Conservation (phyloP, 2,797 vertebrate genomes). For the Propithecus deckenii region DNA sequence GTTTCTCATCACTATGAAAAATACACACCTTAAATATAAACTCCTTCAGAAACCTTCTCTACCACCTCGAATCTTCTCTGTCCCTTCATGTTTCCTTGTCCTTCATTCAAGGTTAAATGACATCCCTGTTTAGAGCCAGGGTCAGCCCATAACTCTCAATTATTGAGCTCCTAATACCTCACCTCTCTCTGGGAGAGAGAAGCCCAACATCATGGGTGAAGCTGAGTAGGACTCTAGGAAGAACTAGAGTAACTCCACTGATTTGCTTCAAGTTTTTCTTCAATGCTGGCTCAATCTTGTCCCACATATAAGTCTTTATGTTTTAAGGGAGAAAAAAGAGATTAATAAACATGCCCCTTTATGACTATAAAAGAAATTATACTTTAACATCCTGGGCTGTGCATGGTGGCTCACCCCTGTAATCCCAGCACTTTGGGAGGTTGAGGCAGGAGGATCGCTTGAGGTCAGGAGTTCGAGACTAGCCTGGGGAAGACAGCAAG, state of each 20-base stretch:
- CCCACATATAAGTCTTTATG: background rate
- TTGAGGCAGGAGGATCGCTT: no score
- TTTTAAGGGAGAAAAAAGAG: background rate
- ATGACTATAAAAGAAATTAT: background rate
- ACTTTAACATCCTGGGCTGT: background rate
- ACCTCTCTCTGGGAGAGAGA: background rate
- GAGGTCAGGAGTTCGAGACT: no score
- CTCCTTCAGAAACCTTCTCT: background rate
- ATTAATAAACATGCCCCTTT: background rate
- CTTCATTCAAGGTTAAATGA: background rate
- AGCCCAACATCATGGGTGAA: background rate
- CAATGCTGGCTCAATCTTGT: background rate
- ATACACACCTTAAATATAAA: background rate
- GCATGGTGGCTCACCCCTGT: no score
- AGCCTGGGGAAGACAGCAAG: no score
- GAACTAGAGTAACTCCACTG: background rate
- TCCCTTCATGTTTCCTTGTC: background rate
- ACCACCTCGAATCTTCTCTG: background rate
- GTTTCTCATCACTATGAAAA: background rate
- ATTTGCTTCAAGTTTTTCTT: background rate
- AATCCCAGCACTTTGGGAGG: background rate
- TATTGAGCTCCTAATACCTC: background rate
- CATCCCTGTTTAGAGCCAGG: fast-evolving
- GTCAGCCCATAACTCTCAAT: background rate
- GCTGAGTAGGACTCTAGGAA: background rate